Evolutionary conservation across 2,797 vertebrate genomes (phyloP), one percentile per base, ranked within the genome.

Genomic region (Sphenopsis melanotis): DNA sequence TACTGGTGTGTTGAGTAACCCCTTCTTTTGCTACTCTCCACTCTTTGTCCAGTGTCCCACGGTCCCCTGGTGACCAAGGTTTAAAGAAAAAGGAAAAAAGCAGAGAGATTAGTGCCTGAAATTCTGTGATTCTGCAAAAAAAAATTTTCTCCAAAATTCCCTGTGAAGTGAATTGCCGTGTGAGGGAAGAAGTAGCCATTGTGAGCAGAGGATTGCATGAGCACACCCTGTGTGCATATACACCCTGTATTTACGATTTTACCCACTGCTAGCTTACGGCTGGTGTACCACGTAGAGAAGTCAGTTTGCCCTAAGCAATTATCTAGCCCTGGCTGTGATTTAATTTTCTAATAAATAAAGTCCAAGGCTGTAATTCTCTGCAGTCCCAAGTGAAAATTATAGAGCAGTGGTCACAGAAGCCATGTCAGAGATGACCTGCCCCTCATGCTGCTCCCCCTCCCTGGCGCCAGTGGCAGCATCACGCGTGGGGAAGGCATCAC

Each of bases 351-450:
- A 78, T 83, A 94, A 87, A 85, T 83, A 76, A 94, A 65, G 32
- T 88, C 50, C 77, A 79, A 91, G 80, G 39, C 83, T 91, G 32
- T 94, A 93, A 95, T 96, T 75, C 72, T 47, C 39, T 49, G 47
- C 39, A 76, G 50, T 57, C 68, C 63, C 72, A 69, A 75, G 68
- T 26, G 23, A 94, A 91, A 90, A 95, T 95, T 95, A 91, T 22
- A 94, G 57, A 32, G 15, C 24, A 74, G 44, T 83, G 69, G 65
- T 64, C 83, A 86, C 24, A 63, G 68, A 39, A 92, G 37, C 34
- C 27, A 23, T 27, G 29, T 78, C 57, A 69, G 80, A 84, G 22
- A 47, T 53, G 66, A 76, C 63, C 87, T 74, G n/a, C 7, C 50
- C 39, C 27, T 77, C 23, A 9, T 22, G 56, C 42, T 89, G 55